Evolutionary conservation across 2,113 vertebrate genomes (phyloP).

Genomic region (Bos indicus): DNA sequence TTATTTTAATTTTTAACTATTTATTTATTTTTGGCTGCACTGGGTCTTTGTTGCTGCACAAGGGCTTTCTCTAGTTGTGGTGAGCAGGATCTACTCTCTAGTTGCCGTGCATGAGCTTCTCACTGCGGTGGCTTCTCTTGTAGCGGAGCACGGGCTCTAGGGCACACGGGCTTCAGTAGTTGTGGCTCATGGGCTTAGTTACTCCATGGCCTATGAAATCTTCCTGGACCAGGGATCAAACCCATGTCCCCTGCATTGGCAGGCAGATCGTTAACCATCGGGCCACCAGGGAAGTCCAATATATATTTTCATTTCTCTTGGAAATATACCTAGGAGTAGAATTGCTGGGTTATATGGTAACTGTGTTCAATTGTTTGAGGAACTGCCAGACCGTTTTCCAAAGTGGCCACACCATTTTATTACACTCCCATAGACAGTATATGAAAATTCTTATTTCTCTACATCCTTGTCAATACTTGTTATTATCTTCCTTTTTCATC

Average conservation of each 20-base stretch:
- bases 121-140: background rate
- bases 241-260: background rate
- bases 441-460: background rate
- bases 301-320: background rate
- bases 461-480: background rate
- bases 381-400: background rate
- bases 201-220: background rate
- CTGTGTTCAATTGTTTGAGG: background rate
- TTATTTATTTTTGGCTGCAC: background rate
- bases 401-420: background rate
- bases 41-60: background rate
- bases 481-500: background rate
- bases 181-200: background rate
- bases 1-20: background rate
- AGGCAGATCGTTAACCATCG: background rate
- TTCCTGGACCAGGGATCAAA: background rate
- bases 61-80: background rate
- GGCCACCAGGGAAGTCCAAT: background rate
- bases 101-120: background rate
- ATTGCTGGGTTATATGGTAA: background rate
- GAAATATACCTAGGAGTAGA: background rate
- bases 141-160: accelerated
- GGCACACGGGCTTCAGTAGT: background rate
- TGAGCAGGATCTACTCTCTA: background rate
- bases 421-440: background rate